Evolutionary conservation across 2,888 invertebrate species (phyloP).

Genomic region (Helleia helle): DNA sequence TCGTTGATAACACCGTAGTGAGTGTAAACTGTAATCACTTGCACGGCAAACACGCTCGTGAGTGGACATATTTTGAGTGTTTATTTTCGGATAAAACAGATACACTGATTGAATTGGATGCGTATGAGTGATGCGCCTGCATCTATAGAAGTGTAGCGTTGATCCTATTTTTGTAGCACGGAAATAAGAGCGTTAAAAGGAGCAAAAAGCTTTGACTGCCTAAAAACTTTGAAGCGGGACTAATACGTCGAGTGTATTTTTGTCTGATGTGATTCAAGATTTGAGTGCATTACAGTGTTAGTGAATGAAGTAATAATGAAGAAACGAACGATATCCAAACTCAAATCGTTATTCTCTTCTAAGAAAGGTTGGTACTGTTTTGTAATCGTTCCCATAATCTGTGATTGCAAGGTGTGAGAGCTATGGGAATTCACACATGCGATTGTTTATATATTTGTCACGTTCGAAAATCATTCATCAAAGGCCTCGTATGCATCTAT

Average conservation of each 20-base stretch:
- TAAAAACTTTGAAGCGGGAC: constrained; percentile 59
- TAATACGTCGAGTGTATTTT: constrained; percentile 62
- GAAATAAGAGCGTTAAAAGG: constrained; percentile 73
- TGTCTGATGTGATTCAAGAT: constrained; percentile 57
- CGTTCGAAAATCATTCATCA: constrained; percentile 13
- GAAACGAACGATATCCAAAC: constrained; percentile 62
- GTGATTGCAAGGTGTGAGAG: constrained; percentile 5
- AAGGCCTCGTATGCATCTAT: constrained; percentile 1
- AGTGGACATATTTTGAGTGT: constrained; percentile 20
- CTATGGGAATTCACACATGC: constrained; percentile 3
- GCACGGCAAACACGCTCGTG: constrained; percentile 17
- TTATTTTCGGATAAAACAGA: constrained; percentile 23
- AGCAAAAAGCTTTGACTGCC: constrained; percentile 63
- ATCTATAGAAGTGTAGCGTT: constrained; percentile 64
- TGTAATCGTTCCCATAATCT: constrained; percentile 1
- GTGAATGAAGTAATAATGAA: constrained; percentile 45
- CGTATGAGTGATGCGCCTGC: constrained; percentile 63
- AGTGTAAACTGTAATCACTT: constrained; percentile 15
- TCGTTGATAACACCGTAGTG: constrained; percentile 17
- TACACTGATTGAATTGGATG: constrained; percentile 27
- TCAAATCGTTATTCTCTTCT: constrained; percentile 60
- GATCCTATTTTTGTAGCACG: constrained; percentile 72
- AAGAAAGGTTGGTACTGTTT: constrained; percentile 48
- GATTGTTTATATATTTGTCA: constrained; percentile 17
- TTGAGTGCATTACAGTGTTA: constrained; percentile 38